Percentiles rank a stretch among this genome's conserved stretches.
Evolutionary conservation across 2,113 vertebrate genomes (phyloP).

Genomic region (Megaleporinus macrocephalus): DNA sequence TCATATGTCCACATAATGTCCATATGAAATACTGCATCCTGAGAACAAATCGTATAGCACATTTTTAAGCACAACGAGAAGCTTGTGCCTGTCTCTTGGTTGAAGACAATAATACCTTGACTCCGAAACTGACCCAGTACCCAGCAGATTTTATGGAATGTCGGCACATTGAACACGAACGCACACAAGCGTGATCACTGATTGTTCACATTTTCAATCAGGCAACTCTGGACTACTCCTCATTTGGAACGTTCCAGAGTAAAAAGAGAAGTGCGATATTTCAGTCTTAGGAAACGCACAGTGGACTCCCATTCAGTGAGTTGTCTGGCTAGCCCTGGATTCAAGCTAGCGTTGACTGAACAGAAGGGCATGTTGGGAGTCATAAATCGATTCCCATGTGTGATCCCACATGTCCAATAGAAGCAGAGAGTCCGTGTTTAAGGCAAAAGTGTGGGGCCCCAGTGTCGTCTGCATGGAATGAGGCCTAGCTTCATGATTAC

Average conservation of each 20-base stretch:
- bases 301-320: conserved; percentile 12
- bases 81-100: not conserved
- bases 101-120: not conserved
- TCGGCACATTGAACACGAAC: conserved; percentile 8
- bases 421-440: conserved; percentile 55
- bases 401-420: conserved; percentile 30
- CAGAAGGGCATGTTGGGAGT: conserved; percentile 29
- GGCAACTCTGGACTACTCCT: not conserved
- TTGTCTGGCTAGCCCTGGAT: not conserved
- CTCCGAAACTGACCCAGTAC: not conserved
- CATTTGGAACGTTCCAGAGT: conserved; percentile 4
- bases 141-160: not conserved
- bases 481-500: conserved; percentile 33
- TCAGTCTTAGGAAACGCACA: conserved; percentile 17
- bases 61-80: conserved; percentile 25
- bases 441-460: conserved; percentile 47
- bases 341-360: not conserved
- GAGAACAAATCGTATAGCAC: conserved; percentile 39
- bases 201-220: conserved; percentile 6
- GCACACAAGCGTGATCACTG: conserved; percentile 9
- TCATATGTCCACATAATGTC: conserved; percentile 28
- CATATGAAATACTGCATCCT: conserved; percentile 49
- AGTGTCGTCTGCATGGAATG: conserved; percentile 21
- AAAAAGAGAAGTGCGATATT: not conserved
- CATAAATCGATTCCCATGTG: conserved; percentile 4